Conservation (phyloP, 2,888 invertebrate genomes). For the Rugalucina vietnamica region DNA sequence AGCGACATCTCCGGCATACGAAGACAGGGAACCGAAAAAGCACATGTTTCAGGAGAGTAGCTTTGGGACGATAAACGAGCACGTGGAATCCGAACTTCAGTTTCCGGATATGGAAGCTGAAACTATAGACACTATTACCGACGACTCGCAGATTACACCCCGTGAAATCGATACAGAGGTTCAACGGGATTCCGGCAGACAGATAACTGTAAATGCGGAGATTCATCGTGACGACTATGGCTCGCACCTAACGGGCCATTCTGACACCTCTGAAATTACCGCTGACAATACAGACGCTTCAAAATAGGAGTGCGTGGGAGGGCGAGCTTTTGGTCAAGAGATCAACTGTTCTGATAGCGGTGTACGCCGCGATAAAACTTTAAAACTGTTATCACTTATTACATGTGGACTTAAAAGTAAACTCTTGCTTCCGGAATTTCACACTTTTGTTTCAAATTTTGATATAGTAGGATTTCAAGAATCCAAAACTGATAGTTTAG, state of each 20-base stretch:
- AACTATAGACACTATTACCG: background rate
- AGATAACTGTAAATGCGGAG: background rate
- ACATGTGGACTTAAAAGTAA: background rate
- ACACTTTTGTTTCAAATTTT: background rate
- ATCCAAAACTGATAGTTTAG: background rate
- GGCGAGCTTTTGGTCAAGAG: background rate
- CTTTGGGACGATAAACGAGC: background rate
- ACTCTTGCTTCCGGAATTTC: background rate
- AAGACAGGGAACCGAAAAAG: background rate
- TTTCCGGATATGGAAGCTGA: background rate
- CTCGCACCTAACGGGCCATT: background rate
- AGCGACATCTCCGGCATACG: background rate
- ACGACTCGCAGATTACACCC: background rate
- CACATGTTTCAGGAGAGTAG: background rate
- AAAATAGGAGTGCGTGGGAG: background rate
- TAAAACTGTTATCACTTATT: background rate
- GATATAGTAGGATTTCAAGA: background rate
- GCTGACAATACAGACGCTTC: background rate
- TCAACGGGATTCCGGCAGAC: background rate
- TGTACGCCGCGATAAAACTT: background rate
- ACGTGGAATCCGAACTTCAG: background rate
- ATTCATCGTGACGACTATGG: background rate
- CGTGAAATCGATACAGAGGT: background rate
- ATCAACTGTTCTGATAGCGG: background rate
- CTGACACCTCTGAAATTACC: background rate